Conservation (phyloP, 2,797 vertebrate genomes). For the Sebastes baramenuke region DNA sequence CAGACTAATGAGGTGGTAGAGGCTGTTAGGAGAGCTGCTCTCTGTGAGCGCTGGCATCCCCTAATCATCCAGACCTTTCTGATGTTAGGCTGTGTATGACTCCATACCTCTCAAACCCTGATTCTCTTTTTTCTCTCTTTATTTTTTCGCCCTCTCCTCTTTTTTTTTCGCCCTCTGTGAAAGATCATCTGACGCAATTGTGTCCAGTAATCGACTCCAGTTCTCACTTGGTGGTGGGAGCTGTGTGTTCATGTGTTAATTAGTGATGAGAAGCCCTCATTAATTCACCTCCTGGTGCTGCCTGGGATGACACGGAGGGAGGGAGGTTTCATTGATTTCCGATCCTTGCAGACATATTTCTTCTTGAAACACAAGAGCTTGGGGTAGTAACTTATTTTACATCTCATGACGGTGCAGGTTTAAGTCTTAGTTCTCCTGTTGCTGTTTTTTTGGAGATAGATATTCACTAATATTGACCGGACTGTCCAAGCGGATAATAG, state of each 20-base stretch:
- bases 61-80: conserved; percentile 67
- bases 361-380: conserved; percentile 20
- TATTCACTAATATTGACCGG: conserved; percentile 41
- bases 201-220: conserved; percentile 28
- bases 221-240: conserved; percentile 20
- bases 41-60: conserved; percentile 51
- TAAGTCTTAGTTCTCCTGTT: conserved; percentile 13
- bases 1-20: conserved; percentile 73
- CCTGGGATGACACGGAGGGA: conserved; percentile 12
- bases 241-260: conserved; percentile 64
- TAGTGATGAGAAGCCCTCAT: conserved; percentile 54
- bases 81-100: conserved; percentile 41
- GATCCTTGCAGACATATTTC: conserved; percentile 39
- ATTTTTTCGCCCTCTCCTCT: not conserved
- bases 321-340: conserved; percentile 49
- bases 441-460: conserved; percentile 34
- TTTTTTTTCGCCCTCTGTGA: not conserved
- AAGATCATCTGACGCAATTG: conserved; percentile 3
- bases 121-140: not conserved
- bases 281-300: conserved; percentile 29
- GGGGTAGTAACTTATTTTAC: conserved; percentile 27
- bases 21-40: conserved; percentile 62
- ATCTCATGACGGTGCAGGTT: conserved; percentile 40
- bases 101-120: conserved; percentile 27
- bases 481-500: conserved; percentile 49